phyloP scores from a whole-genome alignment of 2,797 vertebrate species.

The Furcifer pardalis region DNA sequence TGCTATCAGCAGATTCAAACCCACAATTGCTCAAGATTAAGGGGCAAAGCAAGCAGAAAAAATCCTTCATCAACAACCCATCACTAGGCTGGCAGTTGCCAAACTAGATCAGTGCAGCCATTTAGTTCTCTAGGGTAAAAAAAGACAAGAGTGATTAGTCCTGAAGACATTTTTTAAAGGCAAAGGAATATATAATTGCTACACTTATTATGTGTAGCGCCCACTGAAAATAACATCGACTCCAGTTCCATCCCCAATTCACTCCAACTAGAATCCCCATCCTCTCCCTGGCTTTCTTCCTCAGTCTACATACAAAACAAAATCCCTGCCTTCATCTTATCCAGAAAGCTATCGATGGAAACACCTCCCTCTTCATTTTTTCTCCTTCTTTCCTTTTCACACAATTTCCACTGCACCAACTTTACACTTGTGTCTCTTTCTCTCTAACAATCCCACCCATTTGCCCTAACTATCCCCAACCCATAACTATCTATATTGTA shows the following conservation, averaged over 20 bases:
- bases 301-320: background rate
- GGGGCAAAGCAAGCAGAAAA: too few species aligned
- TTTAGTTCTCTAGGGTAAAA: background rate
- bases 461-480: background rate
- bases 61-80: background rate
- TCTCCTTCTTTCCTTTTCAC: background rate
- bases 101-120: too few species aligned
- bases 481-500: too few species aligned
- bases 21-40: background rate
- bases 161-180: background rate
- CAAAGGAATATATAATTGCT: background rate
- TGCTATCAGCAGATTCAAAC: background rate
- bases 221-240: background rate
- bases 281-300: background rate
- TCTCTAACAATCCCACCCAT: background rate
- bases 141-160: background rate
- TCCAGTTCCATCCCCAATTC: background rate
- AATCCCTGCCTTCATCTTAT: background rate
- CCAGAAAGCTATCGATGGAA: background rate
- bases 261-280: background rate
- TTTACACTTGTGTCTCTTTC: background rate
- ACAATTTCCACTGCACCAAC: background rate
- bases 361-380: background rate
- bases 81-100: background rate
- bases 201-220: background rate